Evolutionary conservation across 2,888 invertebrate species (phyloP).

Genomic region (Mythimna ferrago): DNA sequence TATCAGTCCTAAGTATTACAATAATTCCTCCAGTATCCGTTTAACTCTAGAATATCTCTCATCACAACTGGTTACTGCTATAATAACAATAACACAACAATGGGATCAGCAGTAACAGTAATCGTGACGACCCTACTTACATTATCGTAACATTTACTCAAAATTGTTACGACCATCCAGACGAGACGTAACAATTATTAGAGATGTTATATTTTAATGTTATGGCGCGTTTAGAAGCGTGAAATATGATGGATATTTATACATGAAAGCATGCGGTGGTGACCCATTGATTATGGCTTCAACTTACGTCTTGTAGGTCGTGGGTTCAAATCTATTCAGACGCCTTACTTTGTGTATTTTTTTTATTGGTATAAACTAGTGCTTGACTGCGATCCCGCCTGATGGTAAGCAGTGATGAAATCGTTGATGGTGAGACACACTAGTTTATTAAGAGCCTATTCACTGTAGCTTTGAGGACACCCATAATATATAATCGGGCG

Average conservation of each 20-base stretch:
- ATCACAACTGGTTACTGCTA: slow-evolving; percentile 67
- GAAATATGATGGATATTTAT: slow-evolving; percentile 11
- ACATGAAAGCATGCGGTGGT: no score
- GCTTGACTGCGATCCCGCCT: no score
- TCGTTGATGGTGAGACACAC: no score
- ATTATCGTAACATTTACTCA: slow-evolving; percentile 76
- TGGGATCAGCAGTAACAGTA: slow-evolving; percentile 66
- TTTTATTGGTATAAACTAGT: no score
- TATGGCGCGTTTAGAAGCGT: slow-evolving; percentile 9
- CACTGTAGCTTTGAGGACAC: no score
- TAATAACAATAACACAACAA: slow-evolving; percentile 76
- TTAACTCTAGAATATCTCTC: slow-evolving; percentile 39
- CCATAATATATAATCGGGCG: no score
- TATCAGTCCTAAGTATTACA: neutral
- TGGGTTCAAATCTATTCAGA: no score
- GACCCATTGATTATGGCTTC: no score
- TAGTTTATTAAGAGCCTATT: no score
- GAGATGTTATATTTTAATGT: slow-evolving; percentile 46
- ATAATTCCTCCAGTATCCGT: slow-evolving; percentile 26
- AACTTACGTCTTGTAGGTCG: no score
- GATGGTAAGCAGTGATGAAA: no score
- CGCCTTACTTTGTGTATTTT: no score
- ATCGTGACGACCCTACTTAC: slow-evolving; percentile 66
- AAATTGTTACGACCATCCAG: slow-evolving; percentile 59
- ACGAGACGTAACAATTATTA: slow-evolving; percentile 40